These are phyloP conservation scores for Leptinotarsa haldemani DNA, from an alignment of 2,888 invertebrate genomes.

Conservation along the genomic window DNA sequence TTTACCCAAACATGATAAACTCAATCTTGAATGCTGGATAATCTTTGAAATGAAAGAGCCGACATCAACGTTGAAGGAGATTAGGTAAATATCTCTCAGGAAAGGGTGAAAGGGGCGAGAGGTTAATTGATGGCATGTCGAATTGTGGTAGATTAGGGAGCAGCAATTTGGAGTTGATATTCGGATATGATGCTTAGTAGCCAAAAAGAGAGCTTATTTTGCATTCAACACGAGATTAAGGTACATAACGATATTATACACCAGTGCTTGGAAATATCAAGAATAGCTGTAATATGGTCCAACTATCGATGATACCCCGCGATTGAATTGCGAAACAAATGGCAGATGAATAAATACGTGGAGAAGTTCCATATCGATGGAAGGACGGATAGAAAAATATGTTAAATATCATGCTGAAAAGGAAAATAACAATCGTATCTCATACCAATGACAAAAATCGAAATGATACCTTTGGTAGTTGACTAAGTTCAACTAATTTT, in stretches of 20 bases:
- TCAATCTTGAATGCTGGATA: conserved; percentile 35
- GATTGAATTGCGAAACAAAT: no score
- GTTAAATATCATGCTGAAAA: no score
- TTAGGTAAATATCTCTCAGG: conserved; percentile 40
- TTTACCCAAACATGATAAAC: conserved; percentile 31
- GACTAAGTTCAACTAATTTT: no score
- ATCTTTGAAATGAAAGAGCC: conserved; percentile 39
- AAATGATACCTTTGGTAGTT: no score
- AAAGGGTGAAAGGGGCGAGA: conserved; percentile 31
- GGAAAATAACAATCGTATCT: no score
- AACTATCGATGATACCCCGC: no score
- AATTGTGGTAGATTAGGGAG: conserved; percentile 31
- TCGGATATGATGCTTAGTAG: neutral
- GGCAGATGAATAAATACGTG: no score
- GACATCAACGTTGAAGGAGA: conserved; percentile 40
- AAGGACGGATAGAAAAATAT: no score
- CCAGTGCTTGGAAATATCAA: no score
- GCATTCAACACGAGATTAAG: neutral
- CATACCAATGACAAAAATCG: no score
- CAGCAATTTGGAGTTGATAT: conserved; percentile 20
- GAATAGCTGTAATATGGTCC: no score
- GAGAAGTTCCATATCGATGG: no score
- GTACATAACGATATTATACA: neutral
- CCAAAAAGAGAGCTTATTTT: neutral
- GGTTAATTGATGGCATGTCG: conserved; percentile 38